phyloP scores from a whole-genome alignment of 2,113 vertebrate species.

The Carassius gibelio region DNA sequence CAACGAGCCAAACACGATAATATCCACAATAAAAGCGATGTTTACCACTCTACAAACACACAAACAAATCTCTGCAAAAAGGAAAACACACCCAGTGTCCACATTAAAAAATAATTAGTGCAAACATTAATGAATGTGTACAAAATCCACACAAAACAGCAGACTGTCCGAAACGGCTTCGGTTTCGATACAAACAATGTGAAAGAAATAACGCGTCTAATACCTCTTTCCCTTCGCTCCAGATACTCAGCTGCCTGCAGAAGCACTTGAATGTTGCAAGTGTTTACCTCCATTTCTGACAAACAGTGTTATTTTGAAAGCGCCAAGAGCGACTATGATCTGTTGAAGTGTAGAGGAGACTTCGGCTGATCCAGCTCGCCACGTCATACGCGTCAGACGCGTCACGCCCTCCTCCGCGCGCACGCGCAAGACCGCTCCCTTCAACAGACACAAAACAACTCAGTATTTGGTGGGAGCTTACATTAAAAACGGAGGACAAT shows the following conservation, averaged over 20 bases:
- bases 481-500: background rate
- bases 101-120: background rate
- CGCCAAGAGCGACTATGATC: constrained; percentile 14
- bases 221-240: constrained; percentile 86
- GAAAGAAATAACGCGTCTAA: constrained; percentile 24
- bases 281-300: constrained; percentile 78
- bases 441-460: background rate
- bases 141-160: constrained; percentile 2
- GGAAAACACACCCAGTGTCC: background rate
- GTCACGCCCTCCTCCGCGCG: constrained; percentile 36
- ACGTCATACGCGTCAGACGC: constrained; percentile 52
- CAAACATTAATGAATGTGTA: background rate
- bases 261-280: constrained; percentile 89
- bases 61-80: background rate
- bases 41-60: background rate
- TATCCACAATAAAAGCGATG: background rate
- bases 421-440: constrained; percentile 40
- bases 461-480: background rate
- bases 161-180: constrained; percentile 11
- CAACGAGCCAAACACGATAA: constrained; percentile 65
- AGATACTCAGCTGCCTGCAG: constrained; percentile 90
- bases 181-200: constrained; percentile 34
- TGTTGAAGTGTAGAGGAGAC: constrained; percentile 18
- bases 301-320: constrained; percentile 6
- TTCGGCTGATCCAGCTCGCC: constrained; percentile 47